These are phyloP conservation scores for Bombus terrestris DNA, from an alignment of 1,140 invertebrate species.

Conservation along the genomic window DNA sequence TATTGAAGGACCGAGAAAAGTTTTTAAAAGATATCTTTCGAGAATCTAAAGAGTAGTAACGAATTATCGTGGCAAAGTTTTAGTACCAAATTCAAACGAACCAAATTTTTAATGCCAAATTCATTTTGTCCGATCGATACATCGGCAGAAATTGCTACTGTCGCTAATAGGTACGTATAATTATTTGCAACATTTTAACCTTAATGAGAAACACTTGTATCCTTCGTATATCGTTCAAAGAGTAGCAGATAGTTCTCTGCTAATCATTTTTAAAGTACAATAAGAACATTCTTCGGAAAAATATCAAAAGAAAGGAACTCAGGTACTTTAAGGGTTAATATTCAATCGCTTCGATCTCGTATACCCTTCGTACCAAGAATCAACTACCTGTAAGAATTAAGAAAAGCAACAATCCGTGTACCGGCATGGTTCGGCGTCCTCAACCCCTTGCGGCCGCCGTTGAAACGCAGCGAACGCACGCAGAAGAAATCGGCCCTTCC, in stretches of 20 bases:
- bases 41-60: too few species aligned
- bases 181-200: too few species aligned
- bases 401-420: neutral
- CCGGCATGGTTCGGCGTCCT: neutral
- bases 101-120: too few species aligned
- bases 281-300: too few species aligned
- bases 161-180: too few species aligned
- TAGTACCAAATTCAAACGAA: too few species aligned
- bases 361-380: neutral
- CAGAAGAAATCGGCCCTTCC: slow-evolving; percentile 50
- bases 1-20: neutral
- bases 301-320: too few species aligned
- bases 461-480: slow-evolving; percentile 56
- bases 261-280: neutral
- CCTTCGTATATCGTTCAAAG: neutral
- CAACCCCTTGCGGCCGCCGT: slow-evolving; percentile 38
- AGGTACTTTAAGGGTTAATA: neutral
- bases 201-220: too few species aligned
- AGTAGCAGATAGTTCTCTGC: neutral
- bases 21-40: too few species aligned
- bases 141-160: too few species aligned
- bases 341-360: neutral
- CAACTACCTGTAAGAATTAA: neutral
- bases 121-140: too few species aligned
- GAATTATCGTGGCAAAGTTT: too few species aligned